Evolutionary conservation across 2,888 invertebrate genomes (phyloP).

Genomic region (Caenorhabditis angaria): DNA sequence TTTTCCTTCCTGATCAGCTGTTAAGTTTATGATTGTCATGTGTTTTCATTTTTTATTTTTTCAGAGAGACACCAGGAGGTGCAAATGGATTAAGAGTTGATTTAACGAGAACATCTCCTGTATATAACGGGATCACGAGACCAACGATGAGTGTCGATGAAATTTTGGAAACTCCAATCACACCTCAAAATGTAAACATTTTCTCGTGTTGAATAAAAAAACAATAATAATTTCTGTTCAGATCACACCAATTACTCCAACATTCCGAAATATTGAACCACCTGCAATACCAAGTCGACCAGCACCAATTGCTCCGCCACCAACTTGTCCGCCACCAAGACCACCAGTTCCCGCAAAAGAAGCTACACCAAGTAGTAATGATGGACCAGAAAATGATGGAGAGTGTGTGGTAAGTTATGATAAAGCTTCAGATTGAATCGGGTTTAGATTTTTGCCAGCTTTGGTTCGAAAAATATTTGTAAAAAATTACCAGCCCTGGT

Average conservation of each 20-base stretch:
- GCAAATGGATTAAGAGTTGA: conserved; percentile 7
- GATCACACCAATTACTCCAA: neutral
- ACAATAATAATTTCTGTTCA: neutral
- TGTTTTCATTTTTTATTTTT: conserved; percentile 3
- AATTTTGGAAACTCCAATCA: too few species aligned
- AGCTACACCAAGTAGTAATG: neutral
- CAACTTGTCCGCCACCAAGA: neutral
- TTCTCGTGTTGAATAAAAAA: neutral
- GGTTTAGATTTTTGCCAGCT: neutral
- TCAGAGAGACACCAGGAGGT: neutral
- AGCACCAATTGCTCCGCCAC: neutral
- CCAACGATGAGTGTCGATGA: too few species aligned
- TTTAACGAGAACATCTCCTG: too few species aligned
- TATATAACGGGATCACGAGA: too few species aligned
- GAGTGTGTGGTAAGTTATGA: neutral
- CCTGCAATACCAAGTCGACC: neutral
- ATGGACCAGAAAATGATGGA: neutral
- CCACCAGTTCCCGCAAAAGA: conserved; percentile 30
- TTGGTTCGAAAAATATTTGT: too few species aligned
- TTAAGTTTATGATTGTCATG: neutral
- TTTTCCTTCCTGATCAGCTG: neutral
- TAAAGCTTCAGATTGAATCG: neutral
- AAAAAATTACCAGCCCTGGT: neutral
- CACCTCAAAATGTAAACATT: too few species aligned
- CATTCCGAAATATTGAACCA: neutral